Percentiles rank a stretch among this genome's conserved stretches.
Evolutionary conservation across 2,113 vertebrate genomes (phyloP).

Genomic region (Gnathonemus longibarbis): DNA sequence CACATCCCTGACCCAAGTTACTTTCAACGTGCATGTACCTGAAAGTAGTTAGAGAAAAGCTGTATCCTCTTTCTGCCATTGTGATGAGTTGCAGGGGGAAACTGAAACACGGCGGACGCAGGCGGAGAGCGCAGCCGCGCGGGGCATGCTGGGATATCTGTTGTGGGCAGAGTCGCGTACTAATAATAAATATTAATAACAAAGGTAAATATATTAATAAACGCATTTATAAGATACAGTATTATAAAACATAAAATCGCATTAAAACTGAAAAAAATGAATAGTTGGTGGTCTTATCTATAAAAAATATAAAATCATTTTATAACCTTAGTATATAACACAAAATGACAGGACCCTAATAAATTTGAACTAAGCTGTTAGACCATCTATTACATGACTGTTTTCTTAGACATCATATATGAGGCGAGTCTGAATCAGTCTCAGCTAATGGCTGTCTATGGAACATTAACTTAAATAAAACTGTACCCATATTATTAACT

Average conservation of each 20-base stretch:
- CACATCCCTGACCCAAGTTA: not conserved
- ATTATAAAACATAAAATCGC: not conserved
- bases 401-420: not conserved
- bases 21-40: slow-evolving; percentile 24
- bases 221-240: not conserved
- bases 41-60: slow-evolving; percentile 43
- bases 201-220: not conserved
- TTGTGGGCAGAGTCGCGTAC: not conserved
- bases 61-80: slow-evolving; percentile 42
- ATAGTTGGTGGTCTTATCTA: not conserved
- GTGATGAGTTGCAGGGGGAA: slow-evolving; percentile 2
- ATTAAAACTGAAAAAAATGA: not conserved
- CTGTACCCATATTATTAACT: not conserved
- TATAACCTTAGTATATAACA: not conserved
- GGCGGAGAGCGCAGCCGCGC: not conserved
- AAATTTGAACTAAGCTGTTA: not conserved
- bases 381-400: not conserved
- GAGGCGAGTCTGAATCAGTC: not conserved
- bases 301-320: not conserved
- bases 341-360: not conserved
- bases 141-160: not conserved
- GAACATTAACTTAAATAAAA: not conserved
- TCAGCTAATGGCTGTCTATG: not conserved
- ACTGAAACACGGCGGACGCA: not conserved
- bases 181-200: not conserved